Base-by-base conservation (phyloP, 2,888 invertebrate genomes). In the Drosophila bunnanda region DNA sequence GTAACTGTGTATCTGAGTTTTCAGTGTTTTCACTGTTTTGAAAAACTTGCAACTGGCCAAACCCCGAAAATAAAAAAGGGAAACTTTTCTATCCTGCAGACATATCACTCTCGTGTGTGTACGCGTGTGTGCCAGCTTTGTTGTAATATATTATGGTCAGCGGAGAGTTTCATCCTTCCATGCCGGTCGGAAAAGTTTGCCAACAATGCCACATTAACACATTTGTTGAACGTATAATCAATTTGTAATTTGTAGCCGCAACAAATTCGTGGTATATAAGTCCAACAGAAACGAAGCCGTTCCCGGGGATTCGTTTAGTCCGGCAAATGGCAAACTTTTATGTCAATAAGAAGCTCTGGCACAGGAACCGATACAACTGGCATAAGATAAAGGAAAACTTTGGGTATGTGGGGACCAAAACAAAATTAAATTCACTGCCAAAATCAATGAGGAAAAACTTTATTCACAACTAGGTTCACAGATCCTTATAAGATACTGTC, bases 141-240 rank as follows among this genome's bases (percentile, higher is more conserved):
- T 75, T 82, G 79, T 82, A 85, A 83, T 85, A 83, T 81, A 83
- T 83, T 83, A 81, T 85, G 83, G 83, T 83, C 83, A 85, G 79
- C 70, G 69, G 82, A 68, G 54, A 73, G 67, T 79, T 55, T 34
- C 52, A 56, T 30, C 39, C 56, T 43, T 43, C 52, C 62, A 36
- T 20, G 52, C n/a, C 38, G 43, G 50, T 46, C 78, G 62, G 79
- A 82, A 82, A 85, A 85, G 85, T 85, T 84, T 32, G 71, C 84
- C 84, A 85, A 86, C 85, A 85, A 85, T 84, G 85, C 87, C 87
- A 89, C 87, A 89, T 89, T 89, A 89, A 89, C 89, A 87, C 87
- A 89, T 89, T 89, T 89, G 89, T 85, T 89, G 87, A 85, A 77
- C 83, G 85, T 89, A 87, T 89, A 88, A 89, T 88, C 89, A 89